These are phyloP conservation scores for Alca torda DNA, from an alignment of 2,797 vertebrate genomes.

Conservation along the genomic window DNA sequence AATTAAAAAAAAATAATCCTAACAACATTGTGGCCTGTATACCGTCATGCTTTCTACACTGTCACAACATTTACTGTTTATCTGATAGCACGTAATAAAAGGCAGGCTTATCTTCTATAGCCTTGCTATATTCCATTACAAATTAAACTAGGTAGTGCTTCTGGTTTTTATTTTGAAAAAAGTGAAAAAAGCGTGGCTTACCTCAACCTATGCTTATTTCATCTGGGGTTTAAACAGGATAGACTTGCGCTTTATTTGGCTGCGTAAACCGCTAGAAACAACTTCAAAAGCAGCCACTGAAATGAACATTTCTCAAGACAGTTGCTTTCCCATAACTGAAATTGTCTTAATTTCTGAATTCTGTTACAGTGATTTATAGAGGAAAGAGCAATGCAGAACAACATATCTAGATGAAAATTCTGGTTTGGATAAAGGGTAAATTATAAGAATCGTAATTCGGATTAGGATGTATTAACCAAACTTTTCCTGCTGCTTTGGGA, in stretches of 20 bases:
- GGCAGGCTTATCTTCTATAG: background rate
- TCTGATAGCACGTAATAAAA: background rate
- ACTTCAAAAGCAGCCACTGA: background rate
- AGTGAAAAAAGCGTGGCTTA: background rate
- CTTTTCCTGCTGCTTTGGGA: background rate
- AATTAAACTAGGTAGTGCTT: background rate
- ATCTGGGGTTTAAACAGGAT: background rate
- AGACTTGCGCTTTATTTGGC: background rate
- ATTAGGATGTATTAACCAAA: background rate
- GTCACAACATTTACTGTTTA: background rate
- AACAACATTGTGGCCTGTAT: background rate
- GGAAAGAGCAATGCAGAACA: slow-evolving; percentile 86
- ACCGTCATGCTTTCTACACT: background rate
- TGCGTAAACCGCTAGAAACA: background rate
- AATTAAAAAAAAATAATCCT: background rate
- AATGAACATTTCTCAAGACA: background rate
- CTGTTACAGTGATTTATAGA: slow-evolving; percentile 87
- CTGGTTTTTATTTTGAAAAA: background rate
- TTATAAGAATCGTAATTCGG: rapidly evolving
- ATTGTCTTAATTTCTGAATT: background rate
- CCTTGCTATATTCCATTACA: background rate
- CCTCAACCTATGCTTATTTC: background rate
- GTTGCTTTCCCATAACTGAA: background rate
- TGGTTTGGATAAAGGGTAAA: slow-evolving; percentile 39
- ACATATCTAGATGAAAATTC: background rate